phyloP scores from a whole-genome alignment of 2,797 vertebrate genomes.

The Sebastes nivosus region DNA sequence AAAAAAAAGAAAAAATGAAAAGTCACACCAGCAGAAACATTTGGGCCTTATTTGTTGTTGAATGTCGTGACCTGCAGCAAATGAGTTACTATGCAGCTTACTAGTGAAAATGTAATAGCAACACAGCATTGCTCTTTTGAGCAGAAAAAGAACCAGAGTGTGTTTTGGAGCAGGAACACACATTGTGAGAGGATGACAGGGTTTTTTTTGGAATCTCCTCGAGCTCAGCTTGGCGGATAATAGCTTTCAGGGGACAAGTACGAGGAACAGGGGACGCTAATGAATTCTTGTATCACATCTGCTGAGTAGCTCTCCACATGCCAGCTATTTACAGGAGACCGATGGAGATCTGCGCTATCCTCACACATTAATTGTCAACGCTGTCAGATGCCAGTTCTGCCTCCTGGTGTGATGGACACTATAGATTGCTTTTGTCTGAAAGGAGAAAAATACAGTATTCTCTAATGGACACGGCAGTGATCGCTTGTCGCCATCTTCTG shows the following conservation, averaged over 20 bases:
- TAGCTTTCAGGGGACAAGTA: constrained; percentile 73
- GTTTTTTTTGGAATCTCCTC: constrained; percentile 11
- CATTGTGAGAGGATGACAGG: constrained; percentile 3
- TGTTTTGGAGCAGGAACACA: constrained; percentile 8
- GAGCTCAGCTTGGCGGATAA: constrained; percentile 57
- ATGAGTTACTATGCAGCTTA: neutral
- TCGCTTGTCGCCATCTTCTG: neutral
- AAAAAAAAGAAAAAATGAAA: neutral
- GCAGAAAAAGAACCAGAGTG: neutral
- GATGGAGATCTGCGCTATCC: constrained; percentile 69
- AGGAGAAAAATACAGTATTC: constrained; percentile 31
- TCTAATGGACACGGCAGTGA: constrained; percentile 22
- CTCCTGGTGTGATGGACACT: constrained; percentile 63
- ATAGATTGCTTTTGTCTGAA: constrained; percentile 63
- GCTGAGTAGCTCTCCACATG: constrained; percentile 71
- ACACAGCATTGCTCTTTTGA: neutral
- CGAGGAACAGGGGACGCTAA: constrained; percentile 70
- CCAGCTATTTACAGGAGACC: constrained; percentile 75
- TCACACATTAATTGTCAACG: constrained; percentile 75
- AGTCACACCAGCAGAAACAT: constrained; percentile 2
- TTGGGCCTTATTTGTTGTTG: neutral
- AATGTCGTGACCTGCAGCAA: constrained; percentile 20
- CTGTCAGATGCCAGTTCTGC: constrained; percentile 72
- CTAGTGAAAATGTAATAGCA: neutral
- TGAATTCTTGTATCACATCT: constrained; percentile 80